Base-by-base conservation (phyloP, 2,797 vertebrate species). In the Eulemur mongoz region DNA sequence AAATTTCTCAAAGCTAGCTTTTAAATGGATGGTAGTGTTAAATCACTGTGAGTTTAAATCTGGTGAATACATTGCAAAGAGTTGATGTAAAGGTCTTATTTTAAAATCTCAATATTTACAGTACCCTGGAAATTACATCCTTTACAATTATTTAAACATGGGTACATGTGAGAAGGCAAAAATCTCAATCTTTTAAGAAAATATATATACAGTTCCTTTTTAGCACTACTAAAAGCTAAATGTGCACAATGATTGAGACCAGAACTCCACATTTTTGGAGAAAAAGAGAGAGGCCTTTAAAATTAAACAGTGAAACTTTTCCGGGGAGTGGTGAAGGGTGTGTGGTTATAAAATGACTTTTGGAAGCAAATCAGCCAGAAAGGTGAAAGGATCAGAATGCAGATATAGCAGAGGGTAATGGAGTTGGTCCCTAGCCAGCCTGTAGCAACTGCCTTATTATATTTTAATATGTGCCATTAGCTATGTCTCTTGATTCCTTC, bases 291-390 rank as follows among this genome's bases (percentile, higher is more conserved):
- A 91, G 78, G 92, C 92, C 97, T 90, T 91, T 76, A 88, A 97
- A 97, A 96, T 93, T 95, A 94, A 97, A 97, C 86, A 80, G 38
- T 32, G 92, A 94, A 97, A 83, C 89, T 96, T 97, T 86, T 96
- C 95, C 63, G 1, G 0, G 67, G 94, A 94, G 0, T 94, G 89
- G 89, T 96, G 85, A 85, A 95, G 83, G 88, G 76, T 0, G 0
- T 18, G 61, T 93, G 80, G 93, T 83, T 89, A 86, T 72, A 95
- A 87, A 98, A 94, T 43, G 73, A 17, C 91, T 96, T 98, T 94
- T 95, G 95, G 97, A 97, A 98, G 96, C 80, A 96, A 90, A 95
- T 98, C 95, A 92, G 27, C 85, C 80, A 61, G 65, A 92, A 94
- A 94, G 95, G 95, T 95, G 95, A 96, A 95, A 95, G 96, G 86